phyloP scores from a whole-genome alignment of 2,797 vertebrate species.

The Mus spretus region DNA sequence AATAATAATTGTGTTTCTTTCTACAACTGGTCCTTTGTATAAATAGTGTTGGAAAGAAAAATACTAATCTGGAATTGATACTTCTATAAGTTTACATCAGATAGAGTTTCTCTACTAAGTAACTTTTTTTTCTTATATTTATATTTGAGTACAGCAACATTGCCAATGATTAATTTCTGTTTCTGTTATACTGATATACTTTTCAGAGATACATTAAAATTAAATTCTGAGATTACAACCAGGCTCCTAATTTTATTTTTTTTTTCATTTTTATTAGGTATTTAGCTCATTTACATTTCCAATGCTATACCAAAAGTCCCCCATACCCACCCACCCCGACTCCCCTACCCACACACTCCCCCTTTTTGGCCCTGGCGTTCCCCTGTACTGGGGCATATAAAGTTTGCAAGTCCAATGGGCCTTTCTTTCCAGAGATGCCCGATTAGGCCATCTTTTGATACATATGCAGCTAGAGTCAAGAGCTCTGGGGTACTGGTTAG shows the following conservation, averaged over 20 bases:
- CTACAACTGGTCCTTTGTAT: background rate
- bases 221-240: background rate
- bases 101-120: constrained; percentile 9
- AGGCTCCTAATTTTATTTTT: constrained; percentile 39
- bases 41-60: background rate
- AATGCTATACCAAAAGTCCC: no score
- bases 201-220: constrained; percentile 48
- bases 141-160: background rate
- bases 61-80: background rate
- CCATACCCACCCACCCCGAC: no score
- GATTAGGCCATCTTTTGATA: no score
- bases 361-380: no score
- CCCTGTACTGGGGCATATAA: no score
- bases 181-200: background rate
- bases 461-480: no score
- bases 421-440: no score
- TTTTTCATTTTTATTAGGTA: no score
- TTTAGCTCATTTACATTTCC: no score
- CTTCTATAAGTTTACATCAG: constrained; percentile 15
- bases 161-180: background rate
- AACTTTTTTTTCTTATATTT: constrained; percentile 22
- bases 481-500: no score
- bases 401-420: no score
- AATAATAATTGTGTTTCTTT: background rate
- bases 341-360: no score